Conservation (phyloP, 2,888 invertebrate species). For the Trachelus iudaicus region DNA sequence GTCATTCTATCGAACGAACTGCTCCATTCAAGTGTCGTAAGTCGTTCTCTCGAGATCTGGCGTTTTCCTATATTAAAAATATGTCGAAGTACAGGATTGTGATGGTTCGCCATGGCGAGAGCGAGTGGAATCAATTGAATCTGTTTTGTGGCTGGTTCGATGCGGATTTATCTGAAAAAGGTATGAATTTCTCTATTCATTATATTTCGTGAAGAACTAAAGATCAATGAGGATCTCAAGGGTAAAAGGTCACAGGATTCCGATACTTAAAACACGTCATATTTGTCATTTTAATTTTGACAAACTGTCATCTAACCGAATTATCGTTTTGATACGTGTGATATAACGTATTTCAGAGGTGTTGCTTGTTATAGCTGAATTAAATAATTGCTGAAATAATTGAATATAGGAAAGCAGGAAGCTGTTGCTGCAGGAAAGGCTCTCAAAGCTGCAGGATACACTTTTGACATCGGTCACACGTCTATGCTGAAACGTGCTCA, state of each 20-base stretch:
- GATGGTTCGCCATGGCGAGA: slow-evolving; percentile 75
- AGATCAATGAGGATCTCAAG: slow-evolving; percentile 34
- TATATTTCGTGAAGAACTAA: neutral
- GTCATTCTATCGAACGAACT: slow-evolving; percentile 16
- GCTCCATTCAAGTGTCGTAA: slow-evolving; percentile 7
- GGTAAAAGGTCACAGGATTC: slow-evolving; percentile 50
- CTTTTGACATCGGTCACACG: slow-evolving; percentile 84
- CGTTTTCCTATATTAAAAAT: slow-evolving; percentile 20
- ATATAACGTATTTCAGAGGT: neutral
- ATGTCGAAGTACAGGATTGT: slow-evolving; percentile 70
- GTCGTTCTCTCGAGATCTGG: slow-evolving; percentile 8
- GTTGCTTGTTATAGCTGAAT: neutral
- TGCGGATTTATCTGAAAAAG: slow-evolving; percentile 72
- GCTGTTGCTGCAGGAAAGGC: slow-evolving; percentile 79
- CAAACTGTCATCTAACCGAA: neutral
- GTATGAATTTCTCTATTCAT: slow-evolving; percentile 53
- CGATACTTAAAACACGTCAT: neutral
- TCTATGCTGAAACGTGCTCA: slow-evolving; percentile 84
- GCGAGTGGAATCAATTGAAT: slow-evolving; percentile 74
- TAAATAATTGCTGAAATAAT: neutral
- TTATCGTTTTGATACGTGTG: neutral
- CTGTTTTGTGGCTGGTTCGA: slow-evolving; percentile 75
- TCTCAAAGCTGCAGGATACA: slow-evolving; percentile 75
- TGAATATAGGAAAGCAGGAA: slow-evolving; percentile 72
- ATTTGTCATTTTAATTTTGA: neutral